Evolutionary conservation across 1,140 invertebrate genomes (phyloP).

Genomic region (Fopius arisanus): DNA sequence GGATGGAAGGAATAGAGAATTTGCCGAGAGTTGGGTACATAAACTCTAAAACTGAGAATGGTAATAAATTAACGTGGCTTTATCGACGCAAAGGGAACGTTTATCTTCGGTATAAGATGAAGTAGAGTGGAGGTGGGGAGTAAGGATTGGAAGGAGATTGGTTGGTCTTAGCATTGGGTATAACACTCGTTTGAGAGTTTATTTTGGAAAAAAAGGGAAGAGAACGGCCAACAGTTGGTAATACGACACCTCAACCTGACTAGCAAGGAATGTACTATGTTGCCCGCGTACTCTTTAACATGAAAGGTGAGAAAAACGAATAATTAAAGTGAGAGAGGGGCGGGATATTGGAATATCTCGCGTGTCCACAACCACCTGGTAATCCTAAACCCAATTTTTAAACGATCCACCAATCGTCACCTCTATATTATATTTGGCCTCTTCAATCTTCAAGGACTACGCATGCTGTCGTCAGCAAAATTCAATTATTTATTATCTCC

Average conservation of each 20-base stretch:
- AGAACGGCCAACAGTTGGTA: conserved; percentile 18
- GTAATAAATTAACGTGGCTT: conserved; percentile 23
- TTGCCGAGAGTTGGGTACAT: not conserved
- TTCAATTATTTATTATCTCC: not conserved
- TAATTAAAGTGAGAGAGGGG: not conserved
- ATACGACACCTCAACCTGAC: conserved; percentile 27
- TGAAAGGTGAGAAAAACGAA: conserved; percentile 2
- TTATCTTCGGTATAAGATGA: conserved; percentile 17
- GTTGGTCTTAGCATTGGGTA: not conserved
- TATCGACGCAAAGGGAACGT: conserved; percentile 20
- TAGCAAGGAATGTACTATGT: conserved; percentile 23
- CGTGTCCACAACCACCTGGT: conserved; percentile 20
- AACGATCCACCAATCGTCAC: not conserved
- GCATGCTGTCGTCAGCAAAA: too few species aligned
- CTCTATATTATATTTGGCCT: too few species aligned
- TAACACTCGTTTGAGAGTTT: not conserved
- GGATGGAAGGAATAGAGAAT: conserved; percentile 14
- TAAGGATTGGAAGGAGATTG: not conserved
- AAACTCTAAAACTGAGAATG: conserved; percentile 11
- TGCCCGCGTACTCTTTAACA: conserved; percentile 9
- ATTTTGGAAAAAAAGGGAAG: not conserved
- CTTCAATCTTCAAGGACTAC: too few species aligned
- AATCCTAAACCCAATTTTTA: conserved; percentile 20
- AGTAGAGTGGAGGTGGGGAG: not conserved
- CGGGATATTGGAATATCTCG: not conserved